Evolutionary conservation across 2,888 invertebrate species (phyloP), one percentile per base, ranked within the genome.

Genomic region (Aspidiotus destructor): DNA sequence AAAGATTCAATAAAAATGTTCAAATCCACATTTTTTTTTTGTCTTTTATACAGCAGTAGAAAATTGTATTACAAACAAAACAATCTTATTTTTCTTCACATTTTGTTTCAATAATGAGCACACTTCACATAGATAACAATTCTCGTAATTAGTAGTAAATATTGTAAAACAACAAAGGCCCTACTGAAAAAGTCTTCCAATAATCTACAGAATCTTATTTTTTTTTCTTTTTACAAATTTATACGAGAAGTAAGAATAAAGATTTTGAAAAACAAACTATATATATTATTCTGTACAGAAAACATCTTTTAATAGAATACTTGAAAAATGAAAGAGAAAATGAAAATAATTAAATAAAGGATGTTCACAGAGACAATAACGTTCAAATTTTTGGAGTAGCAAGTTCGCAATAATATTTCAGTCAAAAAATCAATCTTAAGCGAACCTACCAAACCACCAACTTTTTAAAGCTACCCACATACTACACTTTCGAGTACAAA

Each of bases 1-100:
- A 57, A 41, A 64, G 42, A 54, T 9, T 15, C 55, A 54, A 54
- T 54, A 17, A 17, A 54, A 16, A 16, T 52, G 11, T n/a, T 52
- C 52, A n/a, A 52, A 13, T 52, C n/a, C 13, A 55, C 16, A 16
- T 15, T 55, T 16, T 55, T 17, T 58, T 28, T 13, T 11, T 58
- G 58, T 58, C 10, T 40, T 28, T 40, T 28, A 10, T 28, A 40
- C 10, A 58, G 16, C n/a, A n/a, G 13, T 28, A 13, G 9, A 17
- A 40, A 17, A 17, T 11, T 28, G 17, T 13, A 40, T 28, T 58
- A 17, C 40, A 7, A 17, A 16, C 9, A 17, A 17, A 11, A 10
- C 40, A 28, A 28, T 28, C 28, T 28, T 28, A 28, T 28, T 58
- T 58, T 58, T 58, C 13, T 28, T 28, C 28, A 28, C 13, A 40